phyloP scores from a whole-genome alignment of 1,140 invertebrate species.

The Leptopilina boulardi region DNA sequence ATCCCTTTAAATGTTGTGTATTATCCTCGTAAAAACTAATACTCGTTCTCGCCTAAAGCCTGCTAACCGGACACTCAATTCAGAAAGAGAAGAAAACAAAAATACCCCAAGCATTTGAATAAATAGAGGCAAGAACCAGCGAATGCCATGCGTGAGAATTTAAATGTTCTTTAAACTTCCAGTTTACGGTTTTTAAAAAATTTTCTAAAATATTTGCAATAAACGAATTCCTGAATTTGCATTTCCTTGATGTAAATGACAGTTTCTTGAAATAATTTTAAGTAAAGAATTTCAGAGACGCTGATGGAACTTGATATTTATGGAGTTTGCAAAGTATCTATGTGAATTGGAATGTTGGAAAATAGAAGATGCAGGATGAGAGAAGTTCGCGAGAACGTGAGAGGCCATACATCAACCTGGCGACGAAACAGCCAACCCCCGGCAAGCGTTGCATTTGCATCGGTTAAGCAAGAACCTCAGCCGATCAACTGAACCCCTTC shows the following conservation, averaged over 20 bases:
- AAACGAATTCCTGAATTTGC: background rate
- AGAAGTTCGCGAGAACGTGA: slow-evolving; percentile 50
- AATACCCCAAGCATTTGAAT: slow-evolving; percentile 37
- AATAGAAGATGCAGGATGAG: slow-evolving; percentile 32
- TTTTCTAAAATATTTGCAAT: background rate
- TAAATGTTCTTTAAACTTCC: background rate
- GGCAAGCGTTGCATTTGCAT: slow-evolving; percentile 71
- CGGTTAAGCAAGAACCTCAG: slow-evolving; percentile 59
- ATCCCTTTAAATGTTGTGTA: slow-evolving; percentile 76
- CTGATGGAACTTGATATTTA: background rate
- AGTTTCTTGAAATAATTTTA: slow-evolving; percentile 43
- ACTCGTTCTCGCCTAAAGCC: slow-evolving; percentile 69
- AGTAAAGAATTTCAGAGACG: background rate
- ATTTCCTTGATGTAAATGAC: background rate
- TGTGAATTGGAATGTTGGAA: slow-evolving; percentile 35
- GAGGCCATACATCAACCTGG: slow-evolving; percentile 68
- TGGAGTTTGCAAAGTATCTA: background rate
- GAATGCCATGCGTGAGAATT: background rate
- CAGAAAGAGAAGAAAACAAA: slow-evolving; percentile 53
- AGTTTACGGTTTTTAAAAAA: too few species aligned
- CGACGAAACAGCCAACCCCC: slow-evolving; percentile 71
- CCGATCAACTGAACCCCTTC: slow-evolving; percentile 62
- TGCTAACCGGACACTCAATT: slow-evolving; percentile 53
- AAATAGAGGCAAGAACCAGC: slow-evolving; percentile 38
- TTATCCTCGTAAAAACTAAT: slow-evolving; percentile 77